Base-by-base conservation (phyloP, 2,888 invertebrate genomes). In the Noctua comes region DNA sequence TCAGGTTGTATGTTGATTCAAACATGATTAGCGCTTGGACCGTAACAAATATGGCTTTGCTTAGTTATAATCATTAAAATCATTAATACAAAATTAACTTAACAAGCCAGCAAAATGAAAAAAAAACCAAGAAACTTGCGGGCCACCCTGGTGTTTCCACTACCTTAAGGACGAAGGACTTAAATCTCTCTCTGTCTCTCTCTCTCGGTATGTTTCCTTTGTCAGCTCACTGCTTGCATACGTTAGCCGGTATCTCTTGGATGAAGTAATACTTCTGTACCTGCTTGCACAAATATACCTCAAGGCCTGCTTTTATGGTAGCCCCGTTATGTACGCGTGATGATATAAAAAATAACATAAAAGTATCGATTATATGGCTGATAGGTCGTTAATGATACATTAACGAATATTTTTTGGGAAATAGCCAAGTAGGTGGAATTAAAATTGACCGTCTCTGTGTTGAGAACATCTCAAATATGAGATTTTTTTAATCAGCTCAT, bases 341-440 rank as follows among this genome's bases (percentile, higher is more conserved):
- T 77, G 69, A 54, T 72, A 84, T 68, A 84, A 84, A 76, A 77
- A 79, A 48, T 75, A 73, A 40, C 65, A 76, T 80, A 64, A 75
- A 82, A 73, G 43, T 72, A 77, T 86, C 73, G 73, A 84, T 84
- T 75, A 73, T 78, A 59, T 66, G 80, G 70, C 36, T 51, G 68
- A 79, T 77, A 74, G 48, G 13, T 85, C 84, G 68, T 77, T 85
- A 79, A 85, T 76, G 65, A 74, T 70, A 46, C 66, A 68, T 71
- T 71, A 64, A 51, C 48, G 10, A 64, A 68, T 62, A 31, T 65
- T 40, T 75, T 76, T 89, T 85, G 77, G 84, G 16, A 62, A 18
- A 57, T 48, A 11, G 79, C 88, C 85, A 86, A 82, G 70, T 85
- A 73, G 70, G 73, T 85, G 81, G 65, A 85, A 65, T 68, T 73